Percentiles rank a stretch among this genome's conserved stretches.
Conservation (phyloP, 2,888 invertebrate species). For the Ptychoptera albimana region DNA sequence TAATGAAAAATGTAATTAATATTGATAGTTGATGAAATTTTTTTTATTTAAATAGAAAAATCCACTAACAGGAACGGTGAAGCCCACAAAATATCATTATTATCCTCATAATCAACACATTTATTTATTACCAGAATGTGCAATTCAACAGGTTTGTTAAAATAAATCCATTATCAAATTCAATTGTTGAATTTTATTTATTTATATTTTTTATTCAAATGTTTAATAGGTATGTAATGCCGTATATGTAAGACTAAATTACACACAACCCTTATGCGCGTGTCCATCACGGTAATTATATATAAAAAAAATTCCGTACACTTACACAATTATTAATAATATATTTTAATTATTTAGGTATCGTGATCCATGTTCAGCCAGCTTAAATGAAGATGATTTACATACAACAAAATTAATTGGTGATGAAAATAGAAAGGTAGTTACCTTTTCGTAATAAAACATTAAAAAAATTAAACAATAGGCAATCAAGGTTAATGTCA, state of each 20-base stretch:
- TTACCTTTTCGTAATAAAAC: conserved; percentile 7
- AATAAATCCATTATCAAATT: not conserved
- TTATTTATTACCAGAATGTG: conserved; percentile 82
- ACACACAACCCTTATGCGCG: conserved; percentile 83
- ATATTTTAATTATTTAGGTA: conserved; percentile 31
- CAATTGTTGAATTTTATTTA: not conserved
- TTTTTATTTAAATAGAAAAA: conserved; percentile 44
- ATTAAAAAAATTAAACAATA: too few species aligned
- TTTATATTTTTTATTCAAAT: not conserved
- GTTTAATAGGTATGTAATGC: conserved; percentile 67
- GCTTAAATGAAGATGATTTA: conserved; percentile 75
- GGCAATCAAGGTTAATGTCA: too few species aligned
- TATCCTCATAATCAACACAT: conserved; percentile 89
- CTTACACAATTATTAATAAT: not conserved
- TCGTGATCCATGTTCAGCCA: conserved; percentile 81
- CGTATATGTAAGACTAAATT: conserved; percentile 79
- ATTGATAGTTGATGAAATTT: conserved; percentile 1
- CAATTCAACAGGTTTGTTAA: conserved; percentile 65
- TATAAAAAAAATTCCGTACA: not conserved
- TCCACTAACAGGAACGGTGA: conserved; percentile 54
- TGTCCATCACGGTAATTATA: conserved; percentile 54
- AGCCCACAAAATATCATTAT: conserved; percentile 86
- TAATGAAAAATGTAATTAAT: too few species aligned
- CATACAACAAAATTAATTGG: conserved; percentile 83
- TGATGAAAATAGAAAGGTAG: conserved; percentile 69